Base-by-base conservation (phyloP, 1,140 invertebrate genomes). In the Conus betulinus region DNA sequence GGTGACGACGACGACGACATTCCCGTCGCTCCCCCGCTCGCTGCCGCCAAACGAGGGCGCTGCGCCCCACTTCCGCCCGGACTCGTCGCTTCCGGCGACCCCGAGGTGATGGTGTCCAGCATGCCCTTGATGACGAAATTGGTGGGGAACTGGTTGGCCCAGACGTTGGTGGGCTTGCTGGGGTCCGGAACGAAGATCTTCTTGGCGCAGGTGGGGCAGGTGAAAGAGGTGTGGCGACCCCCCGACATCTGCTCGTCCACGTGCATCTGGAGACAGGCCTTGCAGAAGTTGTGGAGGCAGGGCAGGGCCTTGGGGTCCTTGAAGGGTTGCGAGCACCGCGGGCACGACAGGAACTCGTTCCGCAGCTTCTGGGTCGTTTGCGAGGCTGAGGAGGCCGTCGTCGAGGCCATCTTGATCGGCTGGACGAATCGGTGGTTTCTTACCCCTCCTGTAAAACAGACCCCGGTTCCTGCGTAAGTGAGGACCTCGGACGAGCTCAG, bases 221-320 rank as follows among this genome's bases (percentile, higher is more conserved):
- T 23, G 84, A 88, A 88, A 52, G 88, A 55, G 67, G 88, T 67
- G 39, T 27, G 60, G 15, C 74, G 53, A 5, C 84, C 67, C 5
- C 84, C 84, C 6, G 51, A 27, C 88, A 88, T 88, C 81, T 88
- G 60, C 81, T 88, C 78, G n/a, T 85, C 83, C 3, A 88, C 23
- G 81, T 88, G 84, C 23, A 27, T 13, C 63, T 67, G 63, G 17
- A 88, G 88, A 27, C 88, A 88, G 23, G 63, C 51, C 71, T 85
- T 85, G 88, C 88, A 88, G 88, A 88, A 83, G 57, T 85, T 85
- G 84, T 88, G 88, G n/a, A 88, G 23, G 57, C 88, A 88, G 8
- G 88, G 88, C 88, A 88, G 71, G 55, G 88, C 78, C 57, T 88
- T 88, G 63, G 88, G 88, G 51, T 85, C 39, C n/a, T 85, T 74